Evolutionary conservation across 2,113 vertebrate species (phyloP).

Genomic region (Passer domesticus): DNA sequence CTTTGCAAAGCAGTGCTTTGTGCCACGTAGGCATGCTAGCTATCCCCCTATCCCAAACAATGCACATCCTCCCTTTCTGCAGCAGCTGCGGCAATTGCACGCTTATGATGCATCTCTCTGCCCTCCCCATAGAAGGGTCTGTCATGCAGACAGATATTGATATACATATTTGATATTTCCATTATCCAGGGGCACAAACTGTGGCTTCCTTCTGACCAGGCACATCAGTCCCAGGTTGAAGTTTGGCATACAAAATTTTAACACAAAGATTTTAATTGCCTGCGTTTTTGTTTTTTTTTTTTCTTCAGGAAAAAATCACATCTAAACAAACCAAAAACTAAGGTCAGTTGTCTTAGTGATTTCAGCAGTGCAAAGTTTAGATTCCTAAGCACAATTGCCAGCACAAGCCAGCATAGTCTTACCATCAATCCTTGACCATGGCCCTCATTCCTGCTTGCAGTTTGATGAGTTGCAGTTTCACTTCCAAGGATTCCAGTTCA

Average conservation of each 20-base stretch:
- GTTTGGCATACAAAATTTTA: background rate
- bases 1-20: background rate
- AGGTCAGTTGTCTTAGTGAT: background rate
- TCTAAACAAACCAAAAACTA: background rate
- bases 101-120: background rate
- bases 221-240: background rate
- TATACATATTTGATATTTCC: background rate
- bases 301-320: accelerated
- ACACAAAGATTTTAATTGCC: background rate
- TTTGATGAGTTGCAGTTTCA: background rate
- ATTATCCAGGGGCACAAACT: accelerated
- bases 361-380: background rate
- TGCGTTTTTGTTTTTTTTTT: background rate
- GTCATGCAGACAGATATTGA: too few species aligned
- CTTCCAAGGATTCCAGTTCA: background rate
- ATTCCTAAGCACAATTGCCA: background rate
- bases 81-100: background rate
- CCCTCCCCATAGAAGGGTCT: background rate
- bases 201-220: background rate
- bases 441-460: background rate
- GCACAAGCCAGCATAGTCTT: background rate
- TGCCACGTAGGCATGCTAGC: background rate
- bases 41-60: background rate
- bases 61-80: background rate
- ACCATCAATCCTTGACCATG: background rate